phyloP scores from a whole-genome alignment of 2,888 invertebrate genomes.

The Steinernema scapterisci region DNA sequence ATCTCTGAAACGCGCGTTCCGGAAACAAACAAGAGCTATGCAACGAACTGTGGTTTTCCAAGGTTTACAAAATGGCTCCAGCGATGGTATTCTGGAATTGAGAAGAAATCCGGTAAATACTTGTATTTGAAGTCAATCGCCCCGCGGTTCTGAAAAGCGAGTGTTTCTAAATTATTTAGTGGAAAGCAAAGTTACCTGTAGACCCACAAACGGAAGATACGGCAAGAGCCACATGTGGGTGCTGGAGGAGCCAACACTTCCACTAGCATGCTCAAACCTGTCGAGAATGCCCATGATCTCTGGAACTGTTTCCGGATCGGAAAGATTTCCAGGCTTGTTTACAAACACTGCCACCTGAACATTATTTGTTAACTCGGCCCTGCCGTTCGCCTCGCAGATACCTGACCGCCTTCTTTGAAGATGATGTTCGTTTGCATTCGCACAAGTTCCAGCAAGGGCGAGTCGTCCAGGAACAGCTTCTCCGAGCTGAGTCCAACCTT shows the following conservation, averaged over 20 bases:
- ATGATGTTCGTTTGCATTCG: slow-evolving; percentile 65
- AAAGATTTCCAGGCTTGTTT: slow-evolving; percentile 63
- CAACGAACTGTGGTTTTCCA: slow-evolving; percentile 56
- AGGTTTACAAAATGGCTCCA: slow-evolving; percentile 66
- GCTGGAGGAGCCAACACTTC: slow-evolving; percentile 59
- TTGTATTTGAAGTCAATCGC: slow-evolving; percentile 66
- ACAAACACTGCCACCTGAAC: slow-evolving; percentile 62
- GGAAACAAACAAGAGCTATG: neutral
- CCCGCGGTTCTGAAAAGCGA: slow-evolving; percentile 54
- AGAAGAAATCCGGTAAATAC: slow-evolving; percentile 66
- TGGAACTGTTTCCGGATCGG: slow-evolving; percentile 55
- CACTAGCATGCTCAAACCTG: slow-evolving; percentile 61
- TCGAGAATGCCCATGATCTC: slow-evolving; percentile 60
- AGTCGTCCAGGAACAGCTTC: slow-evolving; percentile 66
- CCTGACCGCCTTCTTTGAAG: slow-evolving; percentile 66
- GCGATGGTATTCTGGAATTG: slow-evolving; percentile 58
- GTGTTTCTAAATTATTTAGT: neutral
- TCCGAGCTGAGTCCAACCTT: slow-evolving; percentile 64
- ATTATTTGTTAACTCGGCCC: neutral
- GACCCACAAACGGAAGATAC: slow-evolving; percentile 64
- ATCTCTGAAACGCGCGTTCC: slow-evolving; percentile 53
- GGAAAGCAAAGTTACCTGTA: no score
- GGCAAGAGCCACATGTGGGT: slow-evolving; percentile 66
- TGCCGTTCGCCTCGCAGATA: slow-evolving; percentile 10
- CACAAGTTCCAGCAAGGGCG: slow-evolving; percentile 65